Base-by-base conservation (phyloP, 64 coral and sea anemone genomes). In the Exaiptasia diaphana region DNA sequence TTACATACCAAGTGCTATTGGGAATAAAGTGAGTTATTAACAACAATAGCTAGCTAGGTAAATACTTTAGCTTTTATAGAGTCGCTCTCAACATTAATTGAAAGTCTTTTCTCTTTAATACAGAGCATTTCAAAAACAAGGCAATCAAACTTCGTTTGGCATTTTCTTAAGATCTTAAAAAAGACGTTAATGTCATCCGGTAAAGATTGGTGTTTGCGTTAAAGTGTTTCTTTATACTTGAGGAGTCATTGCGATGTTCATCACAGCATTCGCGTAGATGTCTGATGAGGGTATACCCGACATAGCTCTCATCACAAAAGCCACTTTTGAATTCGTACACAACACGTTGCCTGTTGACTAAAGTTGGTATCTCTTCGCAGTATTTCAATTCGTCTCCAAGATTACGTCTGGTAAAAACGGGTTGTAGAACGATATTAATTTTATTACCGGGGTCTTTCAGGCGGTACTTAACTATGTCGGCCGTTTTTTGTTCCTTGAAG, bases 201-300 rank as follows among this genome's bases (percentile, higher is more conserved):
- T n/a, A n/a, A n/a, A n/a, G n/a, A n/a, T n/a, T n/a, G n/a, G n/a
- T n/a, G n/a, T n/a, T n/a, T n/a, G n/a, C n/a, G n/a, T n/a, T 64
- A 21, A 67, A 82, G 50, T 82, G 78, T 45, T 68, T 82, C 23
- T 42, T 38, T 6, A 80, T 62, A 28, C 37, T 62, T 38, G 53
- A 80, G 14, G 55, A 62, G 27, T 4, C 21, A 12, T 29, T 7
- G 27, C 48, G 26, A 0, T 68, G 78, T 68, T 82, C 56, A 4
- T 82, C 78, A 41, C 53, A 78, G 21, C 57, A 46, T 69, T 83
- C 44, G 62, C 55, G 80, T 69, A 83, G 48, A 48, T 37, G 80
- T 45, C 64, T 32, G 40, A 48, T 56, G 17, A 12, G 32, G 17
- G 45, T 83, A 35, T 53, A 83, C 8, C 45, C 63, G 8, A 58